Evolutionary conservation across 1,140 invertebrate species (phyloP), one percentile per base, ranked within the genome.

Genomic region (Brachystomella parvula): DNA sequence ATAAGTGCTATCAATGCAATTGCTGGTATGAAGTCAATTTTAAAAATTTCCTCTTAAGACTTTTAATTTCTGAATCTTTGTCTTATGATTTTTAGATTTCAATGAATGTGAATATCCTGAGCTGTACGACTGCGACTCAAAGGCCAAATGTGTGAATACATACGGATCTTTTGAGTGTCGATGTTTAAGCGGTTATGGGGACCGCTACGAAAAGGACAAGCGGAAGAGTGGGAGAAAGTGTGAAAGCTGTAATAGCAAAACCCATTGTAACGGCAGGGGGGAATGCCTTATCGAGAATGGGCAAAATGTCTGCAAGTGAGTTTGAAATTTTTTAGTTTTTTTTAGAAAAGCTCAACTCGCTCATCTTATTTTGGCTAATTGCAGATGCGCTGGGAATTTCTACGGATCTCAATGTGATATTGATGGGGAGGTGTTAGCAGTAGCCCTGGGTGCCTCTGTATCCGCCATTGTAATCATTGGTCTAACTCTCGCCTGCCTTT

Each of bases 401-500:
- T 94, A 94, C 76, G 92, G 92, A 0, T 82, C 84, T 0, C 84
- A 88, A 74, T 94, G 92, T 76, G 91, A 94, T 77, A 85, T 94
- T 47, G 92, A 95, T 75, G 91, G 90, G 9, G 92, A 94, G 80
- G 90, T 94, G 53, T 77, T 95, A 31, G 90, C 88, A 0, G 92
- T 94, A 24, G 90, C 92, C 0, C 86, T 94, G 66, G 92, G 92
- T 19, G 91, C 90, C 0, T 92, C 89, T 1, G 84, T 94, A 2
- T 87, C 88, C 6, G 92, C 92, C 26, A 82, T 92, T 2, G 83
- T 94, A 30, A 93, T 94, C 61, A 94, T 95, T 73, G 84, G 89
- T 1, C 77, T 93, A 30, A 94, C 92, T 0, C 78, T 94, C 1
- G 85, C 90, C 1, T 92, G 90, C 72, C 81, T 95, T 2, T 87